Evolutionary conservation across 2,888 invertebrate species (phyloP).

Genomic region (Macroteleia sp.): DNA sequence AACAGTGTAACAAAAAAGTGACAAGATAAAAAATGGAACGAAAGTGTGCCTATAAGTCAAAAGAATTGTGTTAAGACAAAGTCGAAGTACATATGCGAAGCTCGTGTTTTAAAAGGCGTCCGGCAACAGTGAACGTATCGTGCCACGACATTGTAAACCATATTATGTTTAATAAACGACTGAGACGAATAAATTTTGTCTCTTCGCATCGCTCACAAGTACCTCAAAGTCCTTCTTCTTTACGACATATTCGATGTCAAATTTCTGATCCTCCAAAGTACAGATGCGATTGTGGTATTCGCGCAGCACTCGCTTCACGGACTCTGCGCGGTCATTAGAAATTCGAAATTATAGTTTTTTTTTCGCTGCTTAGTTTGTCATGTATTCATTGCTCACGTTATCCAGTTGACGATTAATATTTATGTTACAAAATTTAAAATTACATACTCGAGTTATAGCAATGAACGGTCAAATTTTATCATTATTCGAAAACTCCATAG

Average conservation of each 20-base stretch:
- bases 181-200: conserved; percentile 48
- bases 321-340: conserved; percentile 86
- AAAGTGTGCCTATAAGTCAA: conserved; percentile 59
- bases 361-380: too few relatives aligned
- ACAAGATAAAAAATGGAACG: conserved; percentile 39
- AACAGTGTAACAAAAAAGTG: too few relatives aligned
- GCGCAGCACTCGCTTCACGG: conserved; percentile 90
- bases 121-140: conserved; percentile 69
- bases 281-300: conserved; percentile 95
- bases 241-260: conserved; percentile 99
- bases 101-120: conserved; percentile 70
- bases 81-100: conserved; percentile 72
- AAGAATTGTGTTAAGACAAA: conserved; percentile 60
- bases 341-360: too few relatives aligned
- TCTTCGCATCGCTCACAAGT: conserved; percentile 83
- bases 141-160: conserved; percentile 62
- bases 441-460: too few relatives aligned
- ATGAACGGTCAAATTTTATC: too few relatives aligned
- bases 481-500: too few relatives aligned
- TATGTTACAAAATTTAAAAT: too few relatives aligned
- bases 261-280: conserved; percentile 96
- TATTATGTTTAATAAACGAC: conserved; percentile 53
- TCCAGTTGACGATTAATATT: too few relatives aligned
- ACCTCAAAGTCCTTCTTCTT: conserved; percentile 99
- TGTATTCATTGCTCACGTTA: too few relatives aligned